These are phyloP conservation scores for Hippolais icterina DNA, from an alignment of 2,113 vertebrate species.

Conservation along the genomic window DNA sequence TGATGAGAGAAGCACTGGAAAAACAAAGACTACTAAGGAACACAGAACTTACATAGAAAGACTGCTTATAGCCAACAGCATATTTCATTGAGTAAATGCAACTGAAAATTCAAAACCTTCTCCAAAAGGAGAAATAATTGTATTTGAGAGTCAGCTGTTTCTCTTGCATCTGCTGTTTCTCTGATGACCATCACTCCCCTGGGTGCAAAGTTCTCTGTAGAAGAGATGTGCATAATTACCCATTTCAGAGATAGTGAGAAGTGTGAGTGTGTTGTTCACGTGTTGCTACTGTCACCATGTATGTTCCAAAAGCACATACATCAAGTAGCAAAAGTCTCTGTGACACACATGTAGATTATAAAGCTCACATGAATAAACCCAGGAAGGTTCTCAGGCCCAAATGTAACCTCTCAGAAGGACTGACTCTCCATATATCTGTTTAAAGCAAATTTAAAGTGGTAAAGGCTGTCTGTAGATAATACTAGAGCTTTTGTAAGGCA, in stretches of 20 bases:
- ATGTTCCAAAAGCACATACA: neutral
- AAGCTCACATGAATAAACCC: slow-evolving; percentile 1
- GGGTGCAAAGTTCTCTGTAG: neutral
- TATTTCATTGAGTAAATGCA: neutral
- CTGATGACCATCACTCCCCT: neutral
- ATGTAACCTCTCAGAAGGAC: neutral
- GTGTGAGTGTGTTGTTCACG: neutral
- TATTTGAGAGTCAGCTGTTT: neutral
- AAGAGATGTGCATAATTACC: neutral
- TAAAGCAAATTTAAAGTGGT: neutral
- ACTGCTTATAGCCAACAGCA: neutral
- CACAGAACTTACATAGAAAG: neutral
- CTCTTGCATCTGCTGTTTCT: neutral
- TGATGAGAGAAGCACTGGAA: neutral
- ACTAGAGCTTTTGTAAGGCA: neutral
- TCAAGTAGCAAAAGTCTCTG: neutral
- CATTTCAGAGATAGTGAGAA: neutral
- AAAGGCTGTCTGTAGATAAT: neutral
- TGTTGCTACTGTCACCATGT: neutral
- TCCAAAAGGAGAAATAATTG: neutral
- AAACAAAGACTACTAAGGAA: neutral
- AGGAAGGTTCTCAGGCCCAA: neutral
- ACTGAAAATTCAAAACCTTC: neutral
- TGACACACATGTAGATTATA: neutral
- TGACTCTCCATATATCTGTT: neutral